Evolutionary conservation across 1,140 invertebrate genomes (phyloP).

Genomic region (Stenopsyche tienmushanensis): DNA sequence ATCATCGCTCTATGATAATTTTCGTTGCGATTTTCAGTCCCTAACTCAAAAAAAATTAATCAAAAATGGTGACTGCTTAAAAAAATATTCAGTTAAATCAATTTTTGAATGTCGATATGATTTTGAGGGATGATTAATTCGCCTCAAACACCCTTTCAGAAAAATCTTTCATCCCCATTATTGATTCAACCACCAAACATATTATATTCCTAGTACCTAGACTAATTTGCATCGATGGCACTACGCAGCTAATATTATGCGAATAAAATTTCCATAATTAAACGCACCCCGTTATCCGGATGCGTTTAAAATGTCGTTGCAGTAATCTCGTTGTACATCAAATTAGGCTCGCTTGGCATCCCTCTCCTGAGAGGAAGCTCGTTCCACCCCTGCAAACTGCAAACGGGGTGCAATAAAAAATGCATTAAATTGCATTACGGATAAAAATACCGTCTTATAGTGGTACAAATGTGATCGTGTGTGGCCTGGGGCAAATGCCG

Average conservation of each 20-base stretch:
- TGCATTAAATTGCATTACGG: conserved; percentile 41
- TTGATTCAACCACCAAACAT: neutral
- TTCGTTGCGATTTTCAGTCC: no score
- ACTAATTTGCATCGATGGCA: neutral
- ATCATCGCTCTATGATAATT: no score
- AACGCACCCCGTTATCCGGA: neutral
- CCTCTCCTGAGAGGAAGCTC: conserved; percentile 9
- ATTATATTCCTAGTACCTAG: neutral
- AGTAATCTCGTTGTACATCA: conserved; percentile 38
- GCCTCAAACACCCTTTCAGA: neutral
- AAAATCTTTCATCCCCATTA: neutral
- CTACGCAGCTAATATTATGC: neutral
- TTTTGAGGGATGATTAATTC: no score
- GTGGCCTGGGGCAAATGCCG: conserved; percentile 6
- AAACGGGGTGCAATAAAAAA: conserved; percentile 34
- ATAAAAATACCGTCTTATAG: conserved; percentile 30
- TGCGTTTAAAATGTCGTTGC: conserved; percentile 32
- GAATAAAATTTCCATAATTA: neutral
- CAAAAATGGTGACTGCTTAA: no score
- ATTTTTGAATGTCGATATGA: no score
- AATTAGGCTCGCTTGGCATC: conserved; percentile 22
- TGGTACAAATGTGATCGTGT: conserved; percentile 33
- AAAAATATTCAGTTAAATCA: no score
- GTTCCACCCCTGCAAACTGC: neutral
- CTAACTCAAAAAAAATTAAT: no score